These are phyloP conservation scores for Eilema griseolum DNA, from an alignment of 2,888 invertebrate species.

Conservation along the genomic window DNA sequence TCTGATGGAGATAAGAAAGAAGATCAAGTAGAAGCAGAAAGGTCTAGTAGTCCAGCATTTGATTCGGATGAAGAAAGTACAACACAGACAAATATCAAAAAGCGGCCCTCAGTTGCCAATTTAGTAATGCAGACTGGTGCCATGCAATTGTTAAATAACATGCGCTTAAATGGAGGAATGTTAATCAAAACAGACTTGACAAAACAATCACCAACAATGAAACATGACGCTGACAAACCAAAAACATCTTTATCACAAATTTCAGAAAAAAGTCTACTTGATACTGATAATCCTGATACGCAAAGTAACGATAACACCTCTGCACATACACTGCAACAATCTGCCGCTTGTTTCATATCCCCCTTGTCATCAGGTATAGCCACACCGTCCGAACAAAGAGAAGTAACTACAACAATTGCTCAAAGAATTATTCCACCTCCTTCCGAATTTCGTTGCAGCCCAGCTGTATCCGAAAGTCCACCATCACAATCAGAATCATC, in stretches of 20 bases:
- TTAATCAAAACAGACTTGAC: slow-evolving; percentile 72
- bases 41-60: slow-evolving; percentile 97
- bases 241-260: slow-evolving; percentile 87
- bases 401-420: slow-evolving; percentile 84
- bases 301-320: slow-evolving; percentile 68
- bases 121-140: slow-evolving; percentile 90
- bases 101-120: slow-evolving; percentile 90
- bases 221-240: slow-evolving; percentile 74
- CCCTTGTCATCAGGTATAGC: slow-evolving; percentile 77
- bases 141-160: slow-evolving; percentile 83
- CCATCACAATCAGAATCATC: slow-evolving; percentile 86
- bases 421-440: slow-evolving; percentile 92
- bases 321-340: slow-evolving; percentile 68
- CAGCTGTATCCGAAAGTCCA: slow-evolving; percentile 89
- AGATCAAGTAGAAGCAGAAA: slow-evolving; percentile 88
- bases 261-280: slow-evolving; percentile 88
- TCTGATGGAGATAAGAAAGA: slow-evolving; percentile 82
- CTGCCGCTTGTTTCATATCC: slow-evolving; percentile 73
- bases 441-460: slow-evolving; percentile 90
- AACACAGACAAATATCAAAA: slow-evolving; percentile 86
- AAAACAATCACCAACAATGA: slow-evolving; percentile 72
- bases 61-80: slow-evolving; percentile 97
- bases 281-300: slow-evolving; percentile 86
- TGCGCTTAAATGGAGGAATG: slow-evolving; percentile 86
- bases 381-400: slow-evolving; percentile 79